Evolutionary conservation across 2,888 invertebrate genomes (phyloP).

Genomic region (Luperina nickerlii): DNA sequence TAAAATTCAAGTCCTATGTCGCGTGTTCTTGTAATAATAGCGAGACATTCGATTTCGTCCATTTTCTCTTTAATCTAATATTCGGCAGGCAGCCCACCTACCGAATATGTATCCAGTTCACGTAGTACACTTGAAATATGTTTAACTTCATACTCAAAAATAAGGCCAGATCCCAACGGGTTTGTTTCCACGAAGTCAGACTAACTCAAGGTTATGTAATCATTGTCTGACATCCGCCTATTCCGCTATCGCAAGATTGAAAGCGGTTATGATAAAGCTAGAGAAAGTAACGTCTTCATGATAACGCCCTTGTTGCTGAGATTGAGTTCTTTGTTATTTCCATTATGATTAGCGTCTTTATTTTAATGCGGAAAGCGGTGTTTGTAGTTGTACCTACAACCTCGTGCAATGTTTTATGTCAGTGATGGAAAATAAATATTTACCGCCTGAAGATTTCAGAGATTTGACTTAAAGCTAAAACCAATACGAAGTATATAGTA

Average conservation of each 20-base stretch:
- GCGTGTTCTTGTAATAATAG: slow-evolving; percentile 38
- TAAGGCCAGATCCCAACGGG: slow-evolving; percentile 44
- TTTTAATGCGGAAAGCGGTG: slow-evolving; percentile 18
- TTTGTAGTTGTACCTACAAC: slow-evolving; percentile 16
- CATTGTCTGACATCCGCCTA: slow-evolving; percentile 51
- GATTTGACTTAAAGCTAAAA: not conserved
- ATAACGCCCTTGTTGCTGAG: slow-evolving; percentile 51
- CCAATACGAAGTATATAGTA: not conserved
- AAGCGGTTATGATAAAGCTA: slow-evolving; percentile 63
- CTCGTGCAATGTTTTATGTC: not conserved
- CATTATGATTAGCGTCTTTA: slow-evolving; percentile 42
- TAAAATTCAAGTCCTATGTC: slow-evolving; percentile 29
- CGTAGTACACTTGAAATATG: slow-evolving; percentile 77
- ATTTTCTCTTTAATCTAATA: slow-evolving; percentile 48
- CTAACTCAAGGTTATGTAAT: slow-evolving; percentile 57
- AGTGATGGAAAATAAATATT: not conserved
- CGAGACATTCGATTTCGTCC: slow-evolving; percentile 52
- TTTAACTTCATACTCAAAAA: slow-evolving; percentile 62
- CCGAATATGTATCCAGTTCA: slow-evolving; percentile 73
- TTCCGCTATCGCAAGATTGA: slow-evolving; percentile 54
- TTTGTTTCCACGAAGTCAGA: slow-evolving; percentile 38
- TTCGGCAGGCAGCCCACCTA: slow-evolving; percentile 40
- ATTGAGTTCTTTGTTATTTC: slow-evolving; percentile 59
- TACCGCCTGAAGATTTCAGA: slow-evolving; percentile 27
- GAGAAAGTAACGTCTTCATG: slow-evolving; percentile 54